phyloP scores from a whole-genome alignment of 2,888 invertebrate genomes.

The Malachius bipustulatus region DNA sequence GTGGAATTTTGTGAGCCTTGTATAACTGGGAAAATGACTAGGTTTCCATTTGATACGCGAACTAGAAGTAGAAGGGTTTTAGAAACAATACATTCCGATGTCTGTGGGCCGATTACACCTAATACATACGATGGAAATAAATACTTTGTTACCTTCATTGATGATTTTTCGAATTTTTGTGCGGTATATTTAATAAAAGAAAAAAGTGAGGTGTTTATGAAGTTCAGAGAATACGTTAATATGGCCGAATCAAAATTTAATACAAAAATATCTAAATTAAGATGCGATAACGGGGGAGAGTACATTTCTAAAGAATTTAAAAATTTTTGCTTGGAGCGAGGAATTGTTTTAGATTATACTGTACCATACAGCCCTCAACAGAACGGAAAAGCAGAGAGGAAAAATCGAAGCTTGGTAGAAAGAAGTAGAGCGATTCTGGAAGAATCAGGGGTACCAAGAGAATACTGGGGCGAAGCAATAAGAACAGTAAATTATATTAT shows the following conservation, averaged over 20 bases:
- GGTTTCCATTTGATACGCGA: conserved; percentile 5
- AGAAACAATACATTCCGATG: conserved; percentile 5
- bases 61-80: conserved; percentile 7
- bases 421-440: conserved; percentile 10
- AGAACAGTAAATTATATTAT: conserved; percentile 11
- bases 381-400: conserved; percentile 14
- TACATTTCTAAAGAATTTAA: conserved; percentile 6
- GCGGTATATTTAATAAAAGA: conserved; percentile 6
- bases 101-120: not conserved
- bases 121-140: not conserved
- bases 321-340: conserved; percentile 10
- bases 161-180: no score
- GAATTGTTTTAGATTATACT: conserved; percentile 12
- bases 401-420: conserved; percentile 13
- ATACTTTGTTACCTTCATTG: no score
- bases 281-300: no score
- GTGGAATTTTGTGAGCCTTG: conserved; percentile 18
- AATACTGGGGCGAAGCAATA: conserved; percentile 13
- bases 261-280: conserved; percentile 4
- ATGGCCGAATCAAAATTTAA: conserved; percentile 1
- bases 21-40: conserved; percentile 14
- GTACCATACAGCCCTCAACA: conserved; percentile 12
- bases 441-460: conserved; percentile 9
- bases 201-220: not conserved
- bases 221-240: conserved; percentile 1